phyloP scores from a whole-genome alignment of 1,140 invertebrate species.

The Globodera ellingtonae region DNA sequence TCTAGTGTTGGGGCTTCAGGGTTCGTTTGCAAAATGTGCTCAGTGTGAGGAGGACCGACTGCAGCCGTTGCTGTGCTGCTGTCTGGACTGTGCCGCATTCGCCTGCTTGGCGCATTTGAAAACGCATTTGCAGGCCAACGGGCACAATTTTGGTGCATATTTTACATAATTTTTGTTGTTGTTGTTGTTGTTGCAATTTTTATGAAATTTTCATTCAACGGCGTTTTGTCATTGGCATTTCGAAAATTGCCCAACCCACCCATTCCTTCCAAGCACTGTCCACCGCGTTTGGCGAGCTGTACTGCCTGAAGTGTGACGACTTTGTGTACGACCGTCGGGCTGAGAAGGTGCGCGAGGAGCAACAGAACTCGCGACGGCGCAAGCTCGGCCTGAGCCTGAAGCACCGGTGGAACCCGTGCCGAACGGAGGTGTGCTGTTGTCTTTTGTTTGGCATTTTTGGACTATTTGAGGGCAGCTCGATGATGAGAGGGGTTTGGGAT shows the following conservation, averaged over 20 bases:
- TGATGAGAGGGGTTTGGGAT: too few species aligned
- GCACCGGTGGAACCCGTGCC: conserved; percentile 46
- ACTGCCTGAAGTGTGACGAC: conserved; percentile 85
- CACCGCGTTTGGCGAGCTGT: conserved; percentile 83
- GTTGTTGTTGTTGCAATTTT: conserved; percentile 3
- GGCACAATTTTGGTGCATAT: conserved; percentile 40
- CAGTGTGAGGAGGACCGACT: conserved; percentile 33
- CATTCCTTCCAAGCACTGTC: conserved; percentile 73
- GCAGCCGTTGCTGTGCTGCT: conserved; percentile 43
- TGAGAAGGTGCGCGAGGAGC: conserved; percentile 63
- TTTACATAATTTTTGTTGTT: neutral
- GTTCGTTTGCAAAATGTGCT: conserved; percentile 28
- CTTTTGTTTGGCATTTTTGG: too few species aligned
- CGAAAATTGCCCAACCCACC: neutral
- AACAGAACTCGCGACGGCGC: conserved; percentile 34
- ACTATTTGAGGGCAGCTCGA: too few species aligned
- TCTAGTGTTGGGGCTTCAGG: neutral
- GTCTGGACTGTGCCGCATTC: conserved; percentile 46
- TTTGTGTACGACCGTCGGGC: conserved; percentile 82
- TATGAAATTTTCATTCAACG: neutral
- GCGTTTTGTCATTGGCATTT: neutral
- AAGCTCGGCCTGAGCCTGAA: conserved; percentile 43
- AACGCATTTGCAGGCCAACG: conserved; percentile 29
- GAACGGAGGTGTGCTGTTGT: conserved; percentile 19
- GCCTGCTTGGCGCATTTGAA: conserved; percentile 45